Evolutionary conservation across 2,797 vertebrate genomes (phyloP).

Genomic region (Chelidonichthys spinosus): DNA sequence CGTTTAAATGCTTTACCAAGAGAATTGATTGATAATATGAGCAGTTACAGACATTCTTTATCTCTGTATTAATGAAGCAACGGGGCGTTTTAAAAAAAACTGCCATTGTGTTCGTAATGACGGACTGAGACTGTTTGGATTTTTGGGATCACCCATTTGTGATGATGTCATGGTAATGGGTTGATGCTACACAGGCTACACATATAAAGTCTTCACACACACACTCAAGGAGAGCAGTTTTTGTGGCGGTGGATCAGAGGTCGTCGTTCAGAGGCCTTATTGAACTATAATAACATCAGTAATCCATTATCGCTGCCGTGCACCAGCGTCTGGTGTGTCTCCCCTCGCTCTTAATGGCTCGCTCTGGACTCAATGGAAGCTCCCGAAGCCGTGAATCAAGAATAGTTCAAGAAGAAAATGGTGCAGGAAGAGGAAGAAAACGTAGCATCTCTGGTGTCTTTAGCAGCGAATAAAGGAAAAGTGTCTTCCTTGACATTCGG

Average conservation of each 20-base stretch:
- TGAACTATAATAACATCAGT: constrained; percentile 74
- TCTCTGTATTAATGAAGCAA: neutral
- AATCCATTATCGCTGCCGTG: constrained; percentile 71
- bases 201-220: constrained; percentile 6
- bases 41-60: neutral
- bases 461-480: neutral
- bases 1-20: neutral
- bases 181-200: neutral
- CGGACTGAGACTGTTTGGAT: neutral
- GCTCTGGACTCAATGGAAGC: constrained; percentile 52
- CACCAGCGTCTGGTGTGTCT: constrained; percentile 44
- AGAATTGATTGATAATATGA: constrained; percentile 2
- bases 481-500: too few species aligned
- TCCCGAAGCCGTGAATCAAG: constrained; percentile 42
- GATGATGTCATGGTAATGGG: constrained; percentile 15
- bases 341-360: constrained; percentile 49
- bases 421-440: neutral
- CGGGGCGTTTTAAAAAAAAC: neutral
- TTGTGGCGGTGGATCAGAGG: constrained; percentile 60
- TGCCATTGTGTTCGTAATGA: neutral
- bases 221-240: constrained; percentile 5
- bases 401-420: neutral
- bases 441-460: neutral
- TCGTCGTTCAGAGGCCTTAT: constrained; percentile 67
- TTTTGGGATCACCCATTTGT: neutral